These are phyloP conservation scores for Esox niger DNA, from an alignment of 2,113 vertebrate genomes.

Conservation along the genomic window DNA sequence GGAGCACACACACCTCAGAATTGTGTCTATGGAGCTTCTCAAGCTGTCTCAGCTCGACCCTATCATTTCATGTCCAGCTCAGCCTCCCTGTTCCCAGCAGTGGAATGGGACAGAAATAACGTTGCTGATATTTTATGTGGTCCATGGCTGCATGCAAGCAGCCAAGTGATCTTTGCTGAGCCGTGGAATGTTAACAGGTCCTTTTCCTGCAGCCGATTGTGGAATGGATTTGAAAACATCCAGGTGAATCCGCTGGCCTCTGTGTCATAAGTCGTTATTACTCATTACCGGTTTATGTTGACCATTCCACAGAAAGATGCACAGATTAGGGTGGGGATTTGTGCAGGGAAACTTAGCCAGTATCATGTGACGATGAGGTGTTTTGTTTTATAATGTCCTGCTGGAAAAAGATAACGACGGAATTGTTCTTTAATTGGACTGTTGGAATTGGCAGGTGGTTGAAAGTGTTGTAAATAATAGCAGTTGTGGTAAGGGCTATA, in stretches of 20 bases:
- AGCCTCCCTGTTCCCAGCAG: slow-evolving; percentile 51
- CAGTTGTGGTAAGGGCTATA: slow-evolving; percentile 13
- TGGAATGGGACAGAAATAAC: slow-evolving; percentile 63
- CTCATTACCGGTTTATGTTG: slow-evolving; percentile 44
- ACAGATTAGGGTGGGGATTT: slow-evolving; percentile 24
- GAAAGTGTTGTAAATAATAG: slow-evolving; percentile 13
- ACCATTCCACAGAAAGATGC: slow-evolving; percentile 55
- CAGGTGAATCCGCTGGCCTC: slow-evolving; percentile 47
- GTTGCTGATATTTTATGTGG: slow-evolving; percentile 59
- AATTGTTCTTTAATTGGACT: slow-evolving; percentile 33
- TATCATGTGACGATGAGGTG: background rate
- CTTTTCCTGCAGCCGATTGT: slow-evolving; percentile 31
- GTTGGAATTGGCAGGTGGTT: slow-evolving; percentile 20
- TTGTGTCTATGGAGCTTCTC: slow-evolving; percentile 33
- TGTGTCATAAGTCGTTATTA: slow-evolving; percentile 22
- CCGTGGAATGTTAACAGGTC: slow-evolving; percentile 51
- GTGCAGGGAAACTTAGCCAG: slow-evolving; percentile 9
- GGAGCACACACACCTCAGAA: background rate
- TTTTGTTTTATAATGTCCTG: slow-evolving; percentile 8
- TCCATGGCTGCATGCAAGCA: slow-evolving; percentile 45
- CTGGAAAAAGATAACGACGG: slow-evolving; percentile 11
- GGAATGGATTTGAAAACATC: slow-evolving; percentile 52
- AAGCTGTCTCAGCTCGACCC: slow-evolving; percentile 38
- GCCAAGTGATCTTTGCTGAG: slow-evolving; percentile 50
- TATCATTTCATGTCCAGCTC: slow-evolving; percentile 54